A percentile compares a stretch with the other conserved stretches of the same genome.
Evolutionary conservation across 1,140 invertebrate species (phyloP).

Genomic region (Ostrea edulis): DNA sequence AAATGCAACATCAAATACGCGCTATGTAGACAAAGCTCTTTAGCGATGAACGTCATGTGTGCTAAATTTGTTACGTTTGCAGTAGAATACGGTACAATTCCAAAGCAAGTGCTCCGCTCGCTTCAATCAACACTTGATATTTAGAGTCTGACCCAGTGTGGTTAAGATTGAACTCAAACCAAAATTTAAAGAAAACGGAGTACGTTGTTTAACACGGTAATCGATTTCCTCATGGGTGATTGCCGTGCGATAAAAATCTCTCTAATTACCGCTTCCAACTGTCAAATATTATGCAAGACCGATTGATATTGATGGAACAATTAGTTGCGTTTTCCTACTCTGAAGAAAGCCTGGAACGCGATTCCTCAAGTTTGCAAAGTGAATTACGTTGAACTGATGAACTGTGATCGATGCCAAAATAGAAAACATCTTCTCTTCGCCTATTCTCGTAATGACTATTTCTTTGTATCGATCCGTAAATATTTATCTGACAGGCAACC

Average conservation of each 20-base stretch:
- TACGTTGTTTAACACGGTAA: neutral
- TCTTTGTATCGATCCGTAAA: conserved; percentile 21
- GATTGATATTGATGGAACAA: conserved; percentile 32
- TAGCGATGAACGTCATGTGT: no score
- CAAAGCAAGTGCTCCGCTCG: no score
- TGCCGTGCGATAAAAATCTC: neutral
- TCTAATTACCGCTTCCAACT: conserved; percentile 28
- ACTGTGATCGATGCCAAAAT: conserved; percentile 21
- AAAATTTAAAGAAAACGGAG: no score
- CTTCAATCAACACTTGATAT: no score
- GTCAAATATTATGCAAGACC: conserved; percentile 30
- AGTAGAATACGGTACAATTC: no score
- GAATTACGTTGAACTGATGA: conserved; percentile 31
- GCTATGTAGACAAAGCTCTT: no score
- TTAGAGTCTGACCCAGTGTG: no score
- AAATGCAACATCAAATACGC: no score
- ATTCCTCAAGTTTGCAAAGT: conserved; percentile 36
- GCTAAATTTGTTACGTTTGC: no score
- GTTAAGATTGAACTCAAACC: no score
- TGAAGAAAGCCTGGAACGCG: neutral
- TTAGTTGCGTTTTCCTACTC: conserved; percentile 18
- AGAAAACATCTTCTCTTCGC: conserved; percentile 31
- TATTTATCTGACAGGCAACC: neutral
- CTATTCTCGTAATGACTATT: conserved; percentile 12
- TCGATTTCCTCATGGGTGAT: neutral